Base-by-base conservation (phyloP, 2,888 invertebrate genomes). In the Pediacus dermestoides region DNA sequence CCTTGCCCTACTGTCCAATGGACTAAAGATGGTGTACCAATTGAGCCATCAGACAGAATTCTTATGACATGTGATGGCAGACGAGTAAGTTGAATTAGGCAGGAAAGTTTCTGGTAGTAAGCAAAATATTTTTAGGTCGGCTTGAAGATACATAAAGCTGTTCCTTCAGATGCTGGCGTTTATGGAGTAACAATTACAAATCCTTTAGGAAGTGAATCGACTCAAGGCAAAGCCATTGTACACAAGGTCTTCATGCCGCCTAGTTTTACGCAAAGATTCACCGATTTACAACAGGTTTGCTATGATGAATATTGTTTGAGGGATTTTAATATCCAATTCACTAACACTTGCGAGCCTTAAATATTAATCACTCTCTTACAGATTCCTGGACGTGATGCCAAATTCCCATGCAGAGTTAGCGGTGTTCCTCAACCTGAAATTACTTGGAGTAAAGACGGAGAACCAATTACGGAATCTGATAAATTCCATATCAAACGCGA, bases 351-450 rank as follows among this genome's bases (percentile, higher is more conserved):
- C 8, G 14, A 8, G 8, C 10, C 3, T 10, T n/a, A 25, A 30
- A 3, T n/a, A 25, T 26, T 12, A 16, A 22, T 39, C 13, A 46
- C 42, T 10, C n/a, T n/a, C n/a, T n/a, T n/a, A n/a, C 62, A 86
- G 79, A 67, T 87, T 9, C 84, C 85, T 9, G 80, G 78, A 16
- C 79, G 81, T 61, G 88, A 89, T 66, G 88, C 85, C 1, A 90
- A 89, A 59, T 86, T 92, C 68, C 78, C 84, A 0, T 89, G 86
- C 0, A 80, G 87, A 2, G 81, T 91, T 0, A 78, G 76, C 33
- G 91, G 91, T 4, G 77, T 89, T 2, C 92, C 92, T 0, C 74
- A 78, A 27, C 94, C 95, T 0, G 88, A 89, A 6, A 76, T 95
- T 11, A 73, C 78, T 1, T 96, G 95, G 95, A 87, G 80, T 70